These are phyloP conservation scores for Mystacornis crossleyi DNA, from an alignment of 2,113 vertebrate genomes.

Conservation along the genomic window DNA sequence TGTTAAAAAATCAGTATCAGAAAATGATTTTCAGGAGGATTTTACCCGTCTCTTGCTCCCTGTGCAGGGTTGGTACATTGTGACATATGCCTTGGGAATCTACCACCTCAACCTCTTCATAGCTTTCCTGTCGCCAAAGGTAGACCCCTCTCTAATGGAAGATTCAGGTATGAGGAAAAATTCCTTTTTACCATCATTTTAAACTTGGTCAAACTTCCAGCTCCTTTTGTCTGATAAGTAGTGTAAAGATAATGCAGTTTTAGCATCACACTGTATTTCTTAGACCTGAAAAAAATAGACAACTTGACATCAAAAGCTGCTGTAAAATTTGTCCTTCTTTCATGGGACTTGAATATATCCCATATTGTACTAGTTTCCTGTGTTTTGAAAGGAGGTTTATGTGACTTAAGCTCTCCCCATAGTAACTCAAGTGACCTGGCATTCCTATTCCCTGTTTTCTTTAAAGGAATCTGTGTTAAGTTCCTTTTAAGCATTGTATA, in stretches of 20 bases:
- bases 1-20: neutral
- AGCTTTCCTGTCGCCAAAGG: constrained; percentile 86
- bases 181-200: neutral
- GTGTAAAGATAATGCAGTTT: neutral
- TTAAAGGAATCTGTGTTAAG: neutral
- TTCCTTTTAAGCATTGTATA: neutral
- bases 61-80: constrained; percentile 84
- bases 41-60: neutral
- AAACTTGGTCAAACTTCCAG: neutral
- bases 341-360: neutral
- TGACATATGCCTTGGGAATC: constrained; percentile 86
- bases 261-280: neutral
- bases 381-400: neutral
- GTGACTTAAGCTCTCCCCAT: neutral
- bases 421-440: neutral
- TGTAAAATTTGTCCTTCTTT: neutral
- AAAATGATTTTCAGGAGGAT: neutral
- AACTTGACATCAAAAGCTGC: neutral
- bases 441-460: neutral
- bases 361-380: neutral
- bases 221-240: neutral
- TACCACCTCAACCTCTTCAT: constrained; percentile 88
- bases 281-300: neutral
- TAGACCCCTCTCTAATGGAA: constrained; percentile 85
- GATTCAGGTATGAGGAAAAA: constrained; percentile 78